Conservation (phyloP, 2,888 invertebrate genomes). For the Pollenia griseotomentosa region DNA sequence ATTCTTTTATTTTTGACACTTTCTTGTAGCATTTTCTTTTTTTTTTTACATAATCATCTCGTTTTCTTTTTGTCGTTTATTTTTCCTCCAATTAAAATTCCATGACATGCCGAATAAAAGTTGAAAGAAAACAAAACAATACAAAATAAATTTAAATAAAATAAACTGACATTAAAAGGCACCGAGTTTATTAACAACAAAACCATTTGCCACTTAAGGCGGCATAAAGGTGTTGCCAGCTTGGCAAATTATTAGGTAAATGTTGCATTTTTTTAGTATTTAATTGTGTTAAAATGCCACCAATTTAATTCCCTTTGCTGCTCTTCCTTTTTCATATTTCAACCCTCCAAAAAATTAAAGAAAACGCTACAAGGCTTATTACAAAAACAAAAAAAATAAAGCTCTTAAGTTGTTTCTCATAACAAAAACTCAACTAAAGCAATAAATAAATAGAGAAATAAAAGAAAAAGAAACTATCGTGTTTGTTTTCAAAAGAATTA, state of each 20-base stretch:
- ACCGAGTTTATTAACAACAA: constrained; percentile 14
- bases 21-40: background rate
- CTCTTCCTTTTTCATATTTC: background rate
- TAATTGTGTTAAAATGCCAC: constrained; percentile 53
- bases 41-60: background rate
- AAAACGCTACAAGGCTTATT: background rate
- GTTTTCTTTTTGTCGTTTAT: background rate
- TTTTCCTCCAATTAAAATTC: constrained; percentile 39
- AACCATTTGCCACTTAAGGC: constrained; percentile 50
- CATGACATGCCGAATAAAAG: constrained; percentile 33
- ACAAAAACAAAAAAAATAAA: background rate
- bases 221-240: constrained; percentile 55
- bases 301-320: constrained; percentile 1
- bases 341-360: background rate
- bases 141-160: background rate
- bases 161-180: background rate
- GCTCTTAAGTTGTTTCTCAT: background rate
- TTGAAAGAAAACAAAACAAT: constrained; percentile 21
- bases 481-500: background rate
- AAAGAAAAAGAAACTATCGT: background rate
- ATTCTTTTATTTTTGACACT: background rate
- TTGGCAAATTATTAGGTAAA: background rate
- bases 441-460: background rate
- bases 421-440: background rate
- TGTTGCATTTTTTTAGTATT: constrained; percentile 35